phyloP scores from a whole-genome alignment of 92 coral and sea anemone species.

The Phymanthus crucifer region DNA sequence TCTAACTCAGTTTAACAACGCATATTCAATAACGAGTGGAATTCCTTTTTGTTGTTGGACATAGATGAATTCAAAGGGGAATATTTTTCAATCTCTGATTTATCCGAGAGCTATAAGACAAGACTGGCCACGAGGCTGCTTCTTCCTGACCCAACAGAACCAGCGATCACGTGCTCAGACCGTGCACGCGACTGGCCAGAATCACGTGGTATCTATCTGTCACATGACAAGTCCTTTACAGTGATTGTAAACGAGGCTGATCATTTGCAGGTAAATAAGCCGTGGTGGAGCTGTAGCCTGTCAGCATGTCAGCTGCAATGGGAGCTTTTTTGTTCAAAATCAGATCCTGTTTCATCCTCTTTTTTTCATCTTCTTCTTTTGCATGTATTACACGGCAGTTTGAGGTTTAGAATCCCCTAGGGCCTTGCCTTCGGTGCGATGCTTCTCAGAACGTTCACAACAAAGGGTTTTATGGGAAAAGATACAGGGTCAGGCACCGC shows the following conservation, averaged over 20 bases:
- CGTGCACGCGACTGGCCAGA: constrained; percentile 91
- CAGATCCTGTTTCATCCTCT: too few relatives aligned
- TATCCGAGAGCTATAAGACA: constrained; percentile 43
- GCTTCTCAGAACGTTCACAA: too few relatives aligned
- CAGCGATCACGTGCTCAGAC: constrained; percentile 63
- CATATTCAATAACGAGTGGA: not conserved
- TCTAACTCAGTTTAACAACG: too few relatives aligned
- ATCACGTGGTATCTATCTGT: constrained; percentile 70
- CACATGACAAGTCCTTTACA: constrained; percentile 61
- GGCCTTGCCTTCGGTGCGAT: too few relatives aligned
- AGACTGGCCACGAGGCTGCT: constrained; percentile 45
- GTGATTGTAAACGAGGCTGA: constrained; percentile 79
- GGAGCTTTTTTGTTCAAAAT: too few relatives aligned
- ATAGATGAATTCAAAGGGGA: constrained; percentile 74
- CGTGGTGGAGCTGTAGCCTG: too few relatives aligned
- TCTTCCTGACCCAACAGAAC: constrained; percentile 54
- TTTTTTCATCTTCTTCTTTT: too few relatives aligned
- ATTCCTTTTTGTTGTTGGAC: not conserved
- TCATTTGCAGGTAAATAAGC: constrained; percentile 56
- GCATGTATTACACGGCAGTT: too few relatives aligned
- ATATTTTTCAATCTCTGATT: constrained; percentile 52
- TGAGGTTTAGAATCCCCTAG: too few relatives aligned
- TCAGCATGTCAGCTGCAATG: too few relatives aligned
- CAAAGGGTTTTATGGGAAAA: too few relatives aligned
- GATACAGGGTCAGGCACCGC: too few relatives aligned